A percentile compares a stretch with the other conserved stretches of the same genome.
Evolutionary conservation across 2,888 invertebrate genomes (phyloP).

Genomic region (Athalia cordata): DNA sequence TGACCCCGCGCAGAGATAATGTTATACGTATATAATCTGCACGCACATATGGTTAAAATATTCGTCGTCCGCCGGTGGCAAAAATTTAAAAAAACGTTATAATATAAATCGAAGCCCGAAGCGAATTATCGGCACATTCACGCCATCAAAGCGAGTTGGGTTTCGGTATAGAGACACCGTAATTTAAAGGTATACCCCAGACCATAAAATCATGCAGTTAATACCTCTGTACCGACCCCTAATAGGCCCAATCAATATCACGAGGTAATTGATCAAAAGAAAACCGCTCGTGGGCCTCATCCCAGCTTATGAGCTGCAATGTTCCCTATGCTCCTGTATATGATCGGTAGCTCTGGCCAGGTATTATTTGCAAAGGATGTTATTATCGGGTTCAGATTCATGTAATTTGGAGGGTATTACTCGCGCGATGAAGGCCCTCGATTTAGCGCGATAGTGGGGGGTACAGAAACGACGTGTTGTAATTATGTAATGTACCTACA

Average conservation of each 20-base stretch:
- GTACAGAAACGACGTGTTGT: slow-evolving; percentile 63
- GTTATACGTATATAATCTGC: no score
- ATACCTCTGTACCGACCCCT: slow-evolving; percentile 35
- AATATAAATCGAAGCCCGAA: not conserved
- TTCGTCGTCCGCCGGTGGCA: not conserved
- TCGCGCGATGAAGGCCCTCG: not conserved
- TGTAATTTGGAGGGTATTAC: slow-evolving; percentile 60
- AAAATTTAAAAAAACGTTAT: not conserved
- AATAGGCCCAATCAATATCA: slow-evolving; percentile 41
- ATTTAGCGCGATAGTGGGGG: not conserved
- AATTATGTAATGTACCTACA: slow-evolving; percentile 62
- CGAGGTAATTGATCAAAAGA: slow-evolving; percentile 39
- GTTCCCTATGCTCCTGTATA: not conserved
- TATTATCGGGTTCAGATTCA: slow-evolving; percentile 62
- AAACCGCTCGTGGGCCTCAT: slow-evolving; percentile 14
- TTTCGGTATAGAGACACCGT: slow-evolving; percentile 9
- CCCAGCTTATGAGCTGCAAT: not conserved
- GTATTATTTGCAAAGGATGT: slow-evolving; percentile 62
- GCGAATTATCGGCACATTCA: slow-evolving; percentile 36
- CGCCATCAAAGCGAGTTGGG: slow-evolving; percentile 32
- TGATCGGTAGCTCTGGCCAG: slow-evolving; percentile 44
- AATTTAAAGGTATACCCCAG: slow-evolving; percentile 33
- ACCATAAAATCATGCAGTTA: slow-evolving; percentile 39
- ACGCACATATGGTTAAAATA: no score
- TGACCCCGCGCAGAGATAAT: no score